Conservation (phyloP, 2,113 vertebrate genomes). For the Lynx canadensis region DNA sequence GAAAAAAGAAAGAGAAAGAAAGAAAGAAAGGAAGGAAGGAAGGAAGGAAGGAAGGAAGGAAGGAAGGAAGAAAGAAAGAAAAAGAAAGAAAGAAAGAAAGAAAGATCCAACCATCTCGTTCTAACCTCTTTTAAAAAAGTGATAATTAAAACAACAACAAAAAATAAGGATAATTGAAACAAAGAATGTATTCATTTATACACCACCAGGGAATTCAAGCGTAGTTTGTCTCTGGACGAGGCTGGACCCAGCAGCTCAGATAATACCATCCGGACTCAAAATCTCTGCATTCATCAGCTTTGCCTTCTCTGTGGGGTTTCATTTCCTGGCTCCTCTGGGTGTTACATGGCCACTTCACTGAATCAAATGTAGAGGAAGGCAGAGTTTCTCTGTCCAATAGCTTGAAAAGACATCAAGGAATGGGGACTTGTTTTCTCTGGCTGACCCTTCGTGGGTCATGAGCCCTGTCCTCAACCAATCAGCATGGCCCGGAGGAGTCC, state of each 20-base stretch:
- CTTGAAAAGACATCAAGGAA: background rate
- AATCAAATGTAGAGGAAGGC: background rate
- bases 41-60: too few relatives aligned
- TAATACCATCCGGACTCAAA: background rate
- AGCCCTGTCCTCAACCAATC: background rate
- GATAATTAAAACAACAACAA: too few relatives aligned
- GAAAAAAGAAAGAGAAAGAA: background rate
- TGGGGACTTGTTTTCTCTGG: background rate
- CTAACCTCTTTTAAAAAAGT: background rate
- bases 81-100: too few relatives aligned
- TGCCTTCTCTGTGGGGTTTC: background rate
- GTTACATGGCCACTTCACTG: background rate
- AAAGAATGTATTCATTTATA: background rate
- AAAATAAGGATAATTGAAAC: background rate
- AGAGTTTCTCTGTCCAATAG: background rate
- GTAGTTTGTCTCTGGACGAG: background rate
- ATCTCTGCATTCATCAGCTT: background rate
- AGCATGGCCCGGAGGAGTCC: accelerated
- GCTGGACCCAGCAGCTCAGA: background rate
- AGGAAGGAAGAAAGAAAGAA: too few relatives aligned
- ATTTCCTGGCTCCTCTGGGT: background rate
- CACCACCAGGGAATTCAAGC: background rate
- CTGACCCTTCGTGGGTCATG: background rate
- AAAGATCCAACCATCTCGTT: background rate
- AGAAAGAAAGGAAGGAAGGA: too few relatives aligned